A percentile compares a stretch with the other conserved stretches of the same genome.
phyloP scores from a whole-genome alignment of 2,113 vertebrate species.

The Tricholaema leucomelas region DNA sequence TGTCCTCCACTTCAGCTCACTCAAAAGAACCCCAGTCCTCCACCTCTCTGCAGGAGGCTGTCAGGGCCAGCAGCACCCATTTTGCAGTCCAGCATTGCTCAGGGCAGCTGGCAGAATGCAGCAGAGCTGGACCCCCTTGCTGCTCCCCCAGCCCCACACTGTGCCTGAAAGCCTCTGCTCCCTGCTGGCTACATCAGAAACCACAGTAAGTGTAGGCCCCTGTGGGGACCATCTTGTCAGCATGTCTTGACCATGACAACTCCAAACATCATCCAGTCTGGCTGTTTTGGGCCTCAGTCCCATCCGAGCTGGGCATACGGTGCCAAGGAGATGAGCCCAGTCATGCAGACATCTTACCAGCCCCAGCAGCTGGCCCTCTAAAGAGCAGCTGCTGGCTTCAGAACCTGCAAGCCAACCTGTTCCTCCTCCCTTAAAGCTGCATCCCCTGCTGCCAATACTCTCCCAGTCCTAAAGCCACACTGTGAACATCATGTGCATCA shows the following conservation, averaged over 20 bases:
- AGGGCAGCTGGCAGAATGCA: not conserved
- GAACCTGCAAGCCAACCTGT: not conserved
- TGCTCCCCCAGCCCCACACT: not conserved
- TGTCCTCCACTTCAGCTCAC: not conserved
- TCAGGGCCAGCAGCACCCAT: not conserved
- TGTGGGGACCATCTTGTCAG: not conserved
- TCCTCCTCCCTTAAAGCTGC: not conserved
- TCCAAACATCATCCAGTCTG: not conserved
- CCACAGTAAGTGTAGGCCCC: not conserved
- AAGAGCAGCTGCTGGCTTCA: not conserved
- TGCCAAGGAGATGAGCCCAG: not conserved
- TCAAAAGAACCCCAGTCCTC: not conserved
- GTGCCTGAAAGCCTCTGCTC: not conserved
- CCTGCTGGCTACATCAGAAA: not conserved
- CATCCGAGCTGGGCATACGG: not conserved
- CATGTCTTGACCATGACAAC: not conserved
- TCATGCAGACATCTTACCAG: not conserved
- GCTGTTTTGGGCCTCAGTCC: not conserved
- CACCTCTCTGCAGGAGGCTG: not conserved
- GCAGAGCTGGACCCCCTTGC: not conserved
- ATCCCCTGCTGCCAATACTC: not conserved
- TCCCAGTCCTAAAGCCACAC: not conserved
- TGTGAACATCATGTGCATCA: fast-evolving
- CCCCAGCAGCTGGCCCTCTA: not conserved
- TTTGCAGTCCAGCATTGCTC: not conserved